Conservation (phyloP, 1,140 invertebrate genomes). For the Hycleus cichorii region DNA sequence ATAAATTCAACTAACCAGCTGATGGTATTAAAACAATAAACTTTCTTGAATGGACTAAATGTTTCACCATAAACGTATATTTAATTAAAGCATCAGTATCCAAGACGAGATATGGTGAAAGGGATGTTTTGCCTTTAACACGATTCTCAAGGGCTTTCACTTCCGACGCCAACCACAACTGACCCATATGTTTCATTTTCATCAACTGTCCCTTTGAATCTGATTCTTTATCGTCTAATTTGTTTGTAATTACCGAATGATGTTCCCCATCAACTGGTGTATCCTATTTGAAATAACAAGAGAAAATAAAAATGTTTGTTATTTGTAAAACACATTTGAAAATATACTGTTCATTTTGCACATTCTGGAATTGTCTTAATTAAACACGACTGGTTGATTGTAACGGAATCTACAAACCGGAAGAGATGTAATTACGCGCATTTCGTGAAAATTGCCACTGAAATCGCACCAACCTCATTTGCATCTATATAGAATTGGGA, state of each 20-base stretch:
- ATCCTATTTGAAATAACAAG: slow-evolving; percentile 30
- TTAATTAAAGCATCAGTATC: slow-evolving; percentile 65
- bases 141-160: slow-evolving; percentile 51
- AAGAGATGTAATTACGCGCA: slow-evolving; percentile 33
- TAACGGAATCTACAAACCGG: slow-evolving; percentile 26
- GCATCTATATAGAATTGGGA: slow-evolving; percentile 29
- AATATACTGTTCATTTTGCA: too few relatives aligned
- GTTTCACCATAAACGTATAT: slow-evolving; percentile 66
- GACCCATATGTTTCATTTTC: slow-evolving; percentile 48
- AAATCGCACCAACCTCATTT: slow-evolving; percentile 29
- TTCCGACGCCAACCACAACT: slow-evolving; percentile 49
- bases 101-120: slow-evolving; percentile 69
- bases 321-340: too few relatives aligned
- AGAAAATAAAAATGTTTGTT: background rate
- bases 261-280: slow-evolving; percentile 38
- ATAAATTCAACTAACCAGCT: slow-evolving; percentile 49
- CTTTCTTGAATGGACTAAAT: slow-evolving; percentile 64
- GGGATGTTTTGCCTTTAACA: slow-evolving; percentile 39
- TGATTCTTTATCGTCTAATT: slow-evolving; percentile 36
- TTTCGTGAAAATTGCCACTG: slow-evolving; percentile 32
- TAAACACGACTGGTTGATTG: slow-evolving; percentile 21
- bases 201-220: slow-evolving; percentile 38
- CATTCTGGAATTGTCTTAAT: slow-evolving; percentile 17
- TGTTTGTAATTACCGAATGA: slow-evolving; percentile 23
- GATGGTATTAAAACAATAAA: slow-evolving; percentile 75